Percentiles rank a stretch among this genome's conserved stretches.
Evolutionary conservation across 2,113 vertebrate genomes (phyloP).

Genomic region (Rhodinocichla rosea): DNA sequence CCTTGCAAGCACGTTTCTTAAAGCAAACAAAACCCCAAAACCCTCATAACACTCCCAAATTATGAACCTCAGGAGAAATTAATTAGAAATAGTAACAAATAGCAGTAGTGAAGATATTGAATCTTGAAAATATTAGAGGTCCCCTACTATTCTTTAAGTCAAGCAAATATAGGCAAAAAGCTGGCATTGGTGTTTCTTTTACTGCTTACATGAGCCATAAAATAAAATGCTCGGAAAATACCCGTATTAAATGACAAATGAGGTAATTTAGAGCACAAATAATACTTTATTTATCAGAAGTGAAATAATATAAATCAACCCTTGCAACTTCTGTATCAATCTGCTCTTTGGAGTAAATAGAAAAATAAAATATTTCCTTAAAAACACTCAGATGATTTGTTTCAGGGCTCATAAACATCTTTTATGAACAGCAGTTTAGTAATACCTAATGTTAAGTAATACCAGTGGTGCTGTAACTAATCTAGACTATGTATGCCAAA

Average conservation of each 20-base stretch:
- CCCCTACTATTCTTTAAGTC: neutral
- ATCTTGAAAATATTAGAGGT: neutral
- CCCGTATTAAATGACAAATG: slow-evolving; percentile 1
- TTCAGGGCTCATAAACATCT: slow-evolving; percentile 7
- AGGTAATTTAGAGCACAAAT: neutral
- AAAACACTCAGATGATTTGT: neutral
- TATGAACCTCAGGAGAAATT: neutral
- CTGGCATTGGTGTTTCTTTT: neutral
- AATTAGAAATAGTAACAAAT: neutral
- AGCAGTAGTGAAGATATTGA: neutral
- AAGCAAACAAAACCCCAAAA: neutral
- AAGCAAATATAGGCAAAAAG: neutral
- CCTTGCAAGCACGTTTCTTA: neutral
- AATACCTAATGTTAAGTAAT: neutral
- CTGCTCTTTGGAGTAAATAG: neutral
- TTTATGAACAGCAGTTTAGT: neutral
- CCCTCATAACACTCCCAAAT: neutral
- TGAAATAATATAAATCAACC: neutral
- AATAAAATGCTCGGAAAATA: neutral
- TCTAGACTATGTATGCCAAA: neutral
- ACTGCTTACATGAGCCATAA: neutral
- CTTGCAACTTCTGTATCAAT: neutral
- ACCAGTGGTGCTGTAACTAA: neutral
- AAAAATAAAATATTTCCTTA: slow-evolving; percentile 30
- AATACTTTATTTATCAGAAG: slow-evolving; percentile 11